Percentiles rank a stretch among this genome's conserved stretches.
Conservation (phyloP, 2,113 vertebrate genomes). For the Pelusios castaneus region DNA sequence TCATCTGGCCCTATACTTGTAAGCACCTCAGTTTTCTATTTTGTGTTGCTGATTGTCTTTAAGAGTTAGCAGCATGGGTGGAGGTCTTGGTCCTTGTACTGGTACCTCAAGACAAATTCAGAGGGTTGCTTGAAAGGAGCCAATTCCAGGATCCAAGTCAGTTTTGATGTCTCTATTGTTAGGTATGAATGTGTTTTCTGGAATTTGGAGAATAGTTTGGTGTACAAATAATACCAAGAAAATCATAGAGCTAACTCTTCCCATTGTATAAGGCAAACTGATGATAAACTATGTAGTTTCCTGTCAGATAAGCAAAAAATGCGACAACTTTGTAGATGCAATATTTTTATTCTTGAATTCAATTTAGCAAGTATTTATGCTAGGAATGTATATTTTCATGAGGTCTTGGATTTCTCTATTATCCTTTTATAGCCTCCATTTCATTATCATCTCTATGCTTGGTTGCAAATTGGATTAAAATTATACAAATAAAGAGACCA, state of each 20-base stretch:
- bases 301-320: rapidly evolving
- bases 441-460: not conserved
- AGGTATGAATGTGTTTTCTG: not conserved
- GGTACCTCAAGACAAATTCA: not conserved
- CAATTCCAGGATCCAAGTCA: not conserved
- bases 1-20: not conserved
- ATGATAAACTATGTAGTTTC: not conserved
- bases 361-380: not conserved
- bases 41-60: not conserved
- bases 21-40: not conserved
- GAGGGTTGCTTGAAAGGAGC: not conserved
- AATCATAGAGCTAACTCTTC: not conserved
- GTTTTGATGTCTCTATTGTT: rapidly evolving
- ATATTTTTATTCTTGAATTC: not conserved
- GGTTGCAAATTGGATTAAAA: not conserved
- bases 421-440: not conserved
- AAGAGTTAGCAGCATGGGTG: not conserved
- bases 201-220: not conserved
- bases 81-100: not conserved
- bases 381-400: not conserved
- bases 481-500: not conserved
- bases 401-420: not conserved
- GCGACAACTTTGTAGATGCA: not conserved
- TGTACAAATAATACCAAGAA: rapidly evolving
- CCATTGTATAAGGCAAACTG: not conserved